Evolutionary conservation across 2,888 invertebrate species (phyloP).

Genomic region (Lithophane ornitopus): DNA sequence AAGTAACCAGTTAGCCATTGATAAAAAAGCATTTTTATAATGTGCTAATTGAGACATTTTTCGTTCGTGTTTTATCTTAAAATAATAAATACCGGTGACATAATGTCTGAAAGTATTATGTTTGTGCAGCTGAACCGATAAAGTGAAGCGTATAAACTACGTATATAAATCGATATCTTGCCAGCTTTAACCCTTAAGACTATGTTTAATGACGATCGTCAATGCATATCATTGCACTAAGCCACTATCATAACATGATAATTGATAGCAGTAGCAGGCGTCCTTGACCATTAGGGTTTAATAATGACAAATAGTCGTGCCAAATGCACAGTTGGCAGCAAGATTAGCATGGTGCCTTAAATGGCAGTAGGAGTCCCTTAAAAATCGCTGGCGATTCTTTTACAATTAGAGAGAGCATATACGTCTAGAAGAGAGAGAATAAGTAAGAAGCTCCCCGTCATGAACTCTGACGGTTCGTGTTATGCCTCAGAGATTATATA

Average conservation of each 20-base stretch:
- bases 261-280: constrained; percentile 4
- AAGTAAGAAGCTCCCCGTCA: background rate
- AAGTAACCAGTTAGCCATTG: background rate
- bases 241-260: constrained; percentile 13
- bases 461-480: background rate
- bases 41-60: constrained; percentile 8
- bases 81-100: constrained; percentile 24
- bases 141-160: constrained; percentile 12
- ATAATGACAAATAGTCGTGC: constrained; percentile 33
- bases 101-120: constrained; percentile 9
- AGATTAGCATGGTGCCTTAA: constrained; percentile 7
- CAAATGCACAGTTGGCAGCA: constrained; percentile 41
- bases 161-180: constrained; percentile 30
- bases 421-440: background rate
- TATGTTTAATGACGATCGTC: background rate
- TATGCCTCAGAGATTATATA: background rate
- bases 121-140: constrained; percentile 14
- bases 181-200: background rate
- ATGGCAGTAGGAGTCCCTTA: background rate
- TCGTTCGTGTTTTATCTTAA: constrained; percentile 3
- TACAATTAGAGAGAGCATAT: background rate
- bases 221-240: constrained; percentile 19
- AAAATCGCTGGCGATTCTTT: background rate
- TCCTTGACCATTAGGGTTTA: constrained; percentile 32
- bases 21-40: constrained; percentile 9